A percentile compares a stretch with the other conserved stretches of the same genome.
Evolutionary conservation across 30 jellyfish, hydroid and myxozoan genomes (phyloP).

Genomic region (Catostylus mosaicus): DNA sequence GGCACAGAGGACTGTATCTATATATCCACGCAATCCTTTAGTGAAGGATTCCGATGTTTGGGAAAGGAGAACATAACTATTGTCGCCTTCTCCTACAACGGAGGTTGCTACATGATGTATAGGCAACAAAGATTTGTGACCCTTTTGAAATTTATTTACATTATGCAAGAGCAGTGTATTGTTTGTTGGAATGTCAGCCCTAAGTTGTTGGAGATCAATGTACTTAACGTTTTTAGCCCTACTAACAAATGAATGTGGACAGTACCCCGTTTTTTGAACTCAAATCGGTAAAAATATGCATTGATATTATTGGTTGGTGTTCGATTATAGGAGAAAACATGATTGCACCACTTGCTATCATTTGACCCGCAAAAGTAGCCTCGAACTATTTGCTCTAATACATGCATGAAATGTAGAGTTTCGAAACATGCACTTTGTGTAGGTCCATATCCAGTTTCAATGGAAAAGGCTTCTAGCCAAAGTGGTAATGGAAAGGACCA

Average conservation of each 20-base stretch:
- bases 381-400: constrained; percentile 24
- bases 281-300: constrained; percentile 29
- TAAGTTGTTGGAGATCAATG: neutral
- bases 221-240: neutral
- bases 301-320: neutral
- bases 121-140: neutral
- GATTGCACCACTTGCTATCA: constrained; percentile 9
- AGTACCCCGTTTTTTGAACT: constrained; percentile 43
- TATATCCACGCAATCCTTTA: constrained; percentile 23
- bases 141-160: neutral
- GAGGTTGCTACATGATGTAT: neutral
- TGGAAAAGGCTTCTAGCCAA: neutral
- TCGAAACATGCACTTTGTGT: neutral
- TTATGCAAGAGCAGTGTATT: neutral
- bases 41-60: constrained; percentile 37
- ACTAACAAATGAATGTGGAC: constrained; percentile 3
- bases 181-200: neutral
- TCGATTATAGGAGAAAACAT: neutral
- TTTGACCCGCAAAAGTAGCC: constrained; percentile 42
- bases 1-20: constrained; percentile 42
- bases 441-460: neutral
- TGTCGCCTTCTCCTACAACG: neutral
- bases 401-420: constrained; percentile 16
- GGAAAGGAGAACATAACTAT: neutral
- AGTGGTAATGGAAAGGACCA: constrained; percentile 17